These are phyloP conservation scores for Drosophila peninsularis DNA, from an alignment of 2,888 invertebrate species.

Conservation along the genomic window DNA sequence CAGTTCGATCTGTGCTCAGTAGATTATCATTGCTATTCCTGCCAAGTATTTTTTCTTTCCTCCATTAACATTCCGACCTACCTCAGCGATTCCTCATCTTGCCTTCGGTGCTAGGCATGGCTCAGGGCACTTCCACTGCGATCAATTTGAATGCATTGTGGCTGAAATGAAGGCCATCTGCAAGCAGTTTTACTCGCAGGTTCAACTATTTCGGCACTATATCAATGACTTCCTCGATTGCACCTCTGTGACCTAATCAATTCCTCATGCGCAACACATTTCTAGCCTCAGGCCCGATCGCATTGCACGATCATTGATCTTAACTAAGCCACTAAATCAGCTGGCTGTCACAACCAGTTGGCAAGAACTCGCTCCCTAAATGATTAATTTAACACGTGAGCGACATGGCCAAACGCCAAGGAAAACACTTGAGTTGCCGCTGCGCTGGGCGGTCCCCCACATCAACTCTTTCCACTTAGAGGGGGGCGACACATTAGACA, in stretches of 20 bases:
- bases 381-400: constrained; percentile 79
- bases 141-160: constrained; percentile 1
- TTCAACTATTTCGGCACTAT: constrained; percentile 10
- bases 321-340: constrained; percentile 65
- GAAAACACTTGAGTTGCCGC: constrained; percentile 51
- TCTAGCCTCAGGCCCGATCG: constrained; percentile 21
- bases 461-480: constrained; percentile 64
- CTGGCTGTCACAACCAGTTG: constrained; percentile 58
- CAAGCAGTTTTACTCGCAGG: constrained; percentile 2
- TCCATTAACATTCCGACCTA: constrained; percentile 19
- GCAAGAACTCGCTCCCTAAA: constrained; percentile 31
- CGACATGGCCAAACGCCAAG: constrained; percentile 61
- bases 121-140: constrained; percentile 40
- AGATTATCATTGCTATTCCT: constrained; percentile 26
- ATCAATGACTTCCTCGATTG: constrained; percentile 10
- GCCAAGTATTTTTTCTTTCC: background rate
- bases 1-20: background rate
- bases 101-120: constrained; percentile 3
- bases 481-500: constrained; percentile 71
- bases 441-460: constrained; percentile 64
- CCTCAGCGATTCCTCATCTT: constrained; percentile 18
- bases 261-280: constrained; percentile 33
- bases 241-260: constrained; percentile 42
- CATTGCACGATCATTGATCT: constrained; percentile 49
- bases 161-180: constrained; percentile 44